Conservation (phyloP, 1,140 invertebrate species). For the Leptoteleia sp. region DNA sequence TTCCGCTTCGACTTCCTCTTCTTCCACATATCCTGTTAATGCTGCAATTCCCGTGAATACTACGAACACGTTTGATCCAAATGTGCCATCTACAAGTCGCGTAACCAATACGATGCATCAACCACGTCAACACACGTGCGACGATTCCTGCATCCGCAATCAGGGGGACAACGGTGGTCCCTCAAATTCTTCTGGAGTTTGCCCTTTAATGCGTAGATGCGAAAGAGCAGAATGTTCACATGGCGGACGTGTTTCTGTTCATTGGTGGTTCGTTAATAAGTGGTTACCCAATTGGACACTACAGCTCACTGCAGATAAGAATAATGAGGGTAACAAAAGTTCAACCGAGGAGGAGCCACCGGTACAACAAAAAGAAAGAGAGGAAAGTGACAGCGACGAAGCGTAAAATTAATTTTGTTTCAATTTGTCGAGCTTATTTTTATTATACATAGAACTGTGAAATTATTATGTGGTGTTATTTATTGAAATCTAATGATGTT, state of each 20-base stretch:
- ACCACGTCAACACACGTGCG: constrained; percentile 74
- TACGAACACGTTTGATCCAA: constrained; percentile 37
- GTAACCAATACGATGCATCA: constrained; percentile 47
- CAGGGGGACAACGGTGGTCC: constrained; percentile 63
- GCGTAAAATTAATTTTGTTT: constrained; percentile 41
- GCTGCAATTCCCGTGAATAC: no score
- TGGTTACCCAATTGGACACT: constrained; percentile 74
- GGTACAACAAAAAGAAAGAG: constrained; percentile 63
- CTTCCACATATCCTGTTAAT: no score
- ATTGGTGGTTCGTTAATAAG: constrained; percentile 78
- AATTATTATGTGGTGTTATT: constrained; percentile 7
- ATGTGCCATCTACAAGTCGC: constrained; percentile 66
- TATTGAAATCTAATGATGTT: no score
- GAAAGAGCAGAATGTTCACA: constrained; percentile 75
- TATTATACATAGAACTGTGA: no score
- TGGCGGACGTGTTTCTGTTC: constrained; percentile 70
- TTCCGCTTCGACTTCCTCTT: constrained; percentile 41
- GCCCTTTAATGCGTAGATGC: constrained; percentile 71
- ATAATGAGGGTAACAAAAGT: constrained; percentile 26
- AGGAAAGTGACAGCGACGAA: constrained; percentile 75
- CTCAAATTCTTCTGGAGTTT: constrained; percentile 65
- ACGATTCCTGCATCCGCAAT: constrained; percentile 77
- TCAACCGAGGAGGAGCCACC: constrained; percentile 56
- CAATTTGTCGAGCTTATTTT: neutral
- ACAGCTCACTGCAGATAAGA: constrained; percentile 69